Evolutionary conservation across 2,113 vertebrate genomes (phyloP).

Genomic region (Syrrhaptes paradoxus): DNA sequence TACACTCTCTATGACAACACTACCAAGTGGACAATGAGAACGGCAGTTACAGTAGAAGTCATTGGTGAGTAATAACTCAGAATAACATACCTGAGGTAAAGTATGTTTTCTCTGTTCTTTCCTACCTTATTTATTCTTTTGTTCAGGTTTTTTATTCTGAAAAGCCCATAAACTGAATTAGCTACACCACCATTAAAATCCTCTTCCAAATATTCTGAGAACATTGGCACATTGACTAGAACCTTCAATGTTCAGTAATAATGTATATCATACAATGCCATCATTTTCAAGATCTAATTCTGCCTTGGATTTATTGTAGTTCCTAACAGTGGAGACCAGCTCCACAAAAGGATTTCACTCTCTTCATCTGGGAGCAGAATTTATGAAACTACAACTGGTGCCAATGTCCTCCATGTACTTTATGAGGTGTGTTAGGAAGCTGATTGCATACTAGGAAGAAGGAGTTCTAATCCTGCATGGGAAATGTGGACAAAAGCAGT

Average conservation of each 20-base stretch:
- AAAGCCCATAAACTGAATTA: not conserved
- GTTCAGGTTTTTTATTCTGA: not conserved
- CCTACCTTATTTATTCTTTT: not conserved
- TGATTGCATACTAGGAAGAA: not conserved
- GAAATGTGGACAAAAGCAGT: not conserved
- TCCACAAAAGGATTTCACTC: not conserved
- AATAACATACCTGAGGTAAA: not conserved
- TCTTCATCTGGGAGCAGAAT: not conserved
- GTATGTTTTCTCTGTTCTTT: not conserved
- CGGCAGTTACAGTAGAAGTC: constrained; percentile 66
- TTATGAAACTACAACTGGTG: not conserved
- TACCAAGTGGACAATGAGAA: constrained; percentile 77
- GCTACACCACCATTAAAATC: not conserved
- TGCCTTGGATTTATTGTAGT: not conserved
- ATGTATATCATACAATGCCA: not conserved
- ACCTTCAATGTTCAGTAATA: not conserved
- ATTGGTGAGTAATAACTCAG: constrained; percentile 63
- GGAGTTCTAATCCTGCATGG: not conserved
- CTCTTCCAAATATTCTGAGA: not conserved
- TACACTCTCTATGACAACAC: constrained; percentile 46
- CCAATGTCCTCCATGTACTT: not conserved
- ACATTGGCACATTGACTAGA: not conserved
- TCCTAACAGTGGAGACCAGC: not conserved
- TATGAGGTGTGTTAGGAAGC: not conserved
- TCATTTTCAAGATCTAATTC: not conserved